A percentile compares a stretch with the other conserved stretches of the same genome.
These are phyloP conservation scores for Natrix natrix DNA, from an alignment of 2,797 vertebrate species.

Conservation along the genomic window DNA sequence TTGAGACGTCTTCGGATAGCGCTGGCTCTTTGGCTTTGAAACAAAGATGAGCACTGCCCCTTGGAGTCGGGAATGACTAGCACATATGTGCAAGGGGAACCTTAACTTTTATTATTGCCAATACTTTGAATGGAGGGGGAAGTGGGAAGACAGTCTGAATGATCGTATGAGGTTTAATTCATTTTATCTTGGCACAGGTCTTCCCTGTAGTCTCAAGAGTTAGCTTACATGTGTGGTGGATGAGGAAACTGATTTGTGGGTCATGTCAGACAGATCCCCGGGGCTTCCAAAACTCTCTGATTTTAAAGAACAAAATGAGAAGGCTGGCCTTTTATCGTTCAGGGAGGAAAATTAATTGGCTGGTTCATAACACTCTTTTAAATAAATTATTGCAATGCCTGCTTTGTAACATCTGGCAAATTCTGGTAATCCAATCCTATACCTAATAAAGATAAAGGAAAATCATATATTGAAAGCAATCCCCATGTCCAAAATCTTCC, in stretches of 20 bases:
- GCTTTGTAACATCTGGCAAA: background rate
- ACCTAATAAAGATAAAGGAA: too few relatives aligned
- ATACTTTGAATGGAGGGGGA: fast-evolving
- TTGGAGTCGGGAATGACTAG: too few relatives aligned
- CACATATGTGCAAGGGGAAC: too few relatives aligned
- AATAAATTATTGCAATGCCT: background rate
- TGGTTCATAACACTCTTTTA: background rate
- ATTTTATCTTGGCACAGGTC: background rate
- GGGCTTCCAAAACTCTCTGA: background rate
- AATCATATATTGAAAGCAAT: too few relatives aligned
- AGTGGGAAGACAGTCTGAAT: background rate
- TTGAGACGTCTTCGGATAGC: too few relatives aligned
- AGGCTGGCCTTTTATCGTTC: background rate
- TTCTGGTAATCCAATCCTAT: background rate
- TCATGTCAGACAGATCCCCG: background rate
- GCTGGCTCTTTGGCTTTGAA: too few relatives aligned
- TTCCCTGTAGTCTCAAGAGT: background rate
- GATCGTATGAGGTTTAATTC: background rate
- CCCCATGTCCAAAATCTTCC: too few relatives aligned
- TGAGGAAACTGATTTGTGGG: background rate
- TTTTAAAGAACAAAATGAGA: background rate
- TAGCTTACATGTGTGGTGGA: background rate
- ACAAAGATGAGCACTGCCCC: too few relatives aligned
- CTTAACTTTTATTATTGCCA: background rate
- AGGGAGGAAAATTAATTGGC: background rate